Conservation (phyloP, 2,888 invertebrate species). For the Eupithecia centaureata region DNA sequence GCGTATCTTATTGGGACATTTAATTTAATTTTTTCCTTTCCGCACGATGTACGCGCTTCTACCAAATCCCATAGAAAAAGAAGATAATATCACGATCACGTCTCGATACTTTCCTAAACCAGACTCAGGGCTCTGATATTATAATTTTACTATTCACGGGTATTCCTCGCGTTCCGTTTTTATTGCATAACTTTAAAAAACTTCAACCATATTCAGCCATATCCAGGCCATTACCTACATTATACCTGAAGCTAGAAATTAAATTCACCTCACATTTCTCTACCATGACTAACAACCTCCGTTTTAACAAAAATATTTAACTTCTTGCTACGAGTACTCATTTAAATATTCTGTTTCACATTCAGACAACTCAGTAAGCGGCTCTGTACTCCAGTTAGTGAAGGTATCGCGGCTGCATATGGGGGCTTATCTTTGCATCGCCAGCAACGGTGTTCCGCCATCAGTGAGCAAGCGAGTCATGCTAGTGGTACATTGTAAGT, state of each 20-base stretch:
- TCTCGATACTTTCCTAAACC: no score
- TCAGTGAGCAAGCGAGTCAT: conserved; percentile 91
- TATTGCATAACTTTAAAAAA: neutral
- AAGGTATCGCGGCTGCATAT: conserved; percentile 89
- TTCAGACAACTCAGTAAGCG: conserved; percentile 86
- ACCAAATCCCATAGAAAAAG: no score
- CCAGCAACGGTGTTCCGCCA: conserved; percentile 92
- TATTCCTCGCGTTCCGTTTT: neutral
- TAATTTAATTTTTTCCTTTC: no score
- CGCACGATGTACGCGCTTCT: no score
- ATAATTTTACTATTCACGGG: neutral
- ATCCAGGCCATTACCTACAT: neutral
- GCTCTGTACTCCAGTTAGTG: conserved; percentile 86
- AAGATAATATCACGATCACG: no score
- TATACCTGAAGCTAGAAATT: neutral
- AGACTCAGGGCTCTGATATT: no score
- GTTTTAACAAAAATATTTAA: conserved; percentile 8
- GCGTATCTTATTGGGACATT: no score
- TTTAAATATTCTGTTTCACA: conserved; percentile 44
- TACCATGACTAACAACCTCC: neutral
- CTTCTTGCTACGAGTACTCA: neutral
- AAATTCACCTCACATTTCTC: neutral
- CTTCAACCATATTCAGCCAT: neutral
- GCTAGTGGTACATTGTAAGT: conserved; percentile 92
- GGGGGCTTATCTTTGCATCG: conserved; percentile 91